A percentile compares a stretch with the other conserved stretches of the same genome.
Evolutionary conservation across 1,140 invertebrate genomes (phyloP).

Genomic region (Cydia amplana): DNA sequence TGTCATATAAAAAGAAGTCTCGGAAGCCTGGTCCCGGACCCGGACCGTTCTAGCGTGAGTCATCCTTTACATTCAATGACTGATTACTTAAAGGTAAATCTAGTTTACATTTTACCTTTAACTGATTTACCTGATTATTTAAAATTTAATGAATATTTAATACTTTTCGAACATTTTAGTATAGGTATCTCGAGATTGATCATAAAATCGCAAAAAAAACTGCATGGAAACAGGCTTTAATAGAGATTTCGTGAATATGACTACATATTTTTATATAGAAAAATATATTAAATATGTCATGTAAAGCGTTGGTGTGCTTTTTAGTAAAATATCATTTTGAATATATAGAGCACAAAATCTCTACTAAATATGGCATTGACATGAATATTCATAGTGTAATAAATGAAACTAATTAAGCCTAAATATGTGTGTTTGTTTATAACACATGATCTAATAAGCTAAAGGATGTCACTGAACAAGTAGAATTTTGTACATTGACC

Average conservation of each 20-base stretch:
- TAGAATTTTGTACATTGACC: too few species aligned
- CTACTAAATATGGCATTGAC: slow-evolving; percentile 8
- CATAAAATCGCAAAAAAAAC: slow-evolving; percentile 12
- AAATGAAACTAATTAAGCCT: too few species aligned
- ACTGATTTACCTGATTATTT: too few species aligned
- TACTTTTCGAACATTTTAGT: slow-evolving; percentile 32
- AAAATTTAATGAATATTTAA: slow-evolving; percentile 36
- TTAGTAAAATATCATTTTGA: slow-evolving; percentile 10
- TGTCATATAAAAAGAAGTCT: too few species aligned
- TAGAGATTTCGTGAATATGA: slow-evolving; percentile 32
- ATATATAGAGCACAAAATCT: slow-evolving; percentile 4
- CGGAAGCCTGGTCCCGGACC: too few species aligned
- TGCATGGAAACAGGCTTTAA: slow-evolving; percentile 32
- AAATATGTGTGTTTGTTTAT: too few species aligned
- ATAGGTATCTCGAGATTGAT: slow-evolving; percentile 17
- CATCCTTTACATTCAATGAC: not conserved
- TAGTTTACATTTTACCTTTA: not conserved
- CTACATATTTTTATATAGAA: slow-evolving; percentile 37
- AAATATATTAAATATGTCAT: slow-evolving; percentile 35
- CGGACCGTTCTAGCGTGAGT: too few species aligned
- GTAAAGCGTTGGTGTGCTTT: slow-evolving; percentile 25
- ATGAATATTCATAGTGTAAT: not conserved
- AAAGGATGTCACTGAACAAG: too few species aligned
- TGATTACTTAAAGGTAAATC: slow-evolving; percentile 2
- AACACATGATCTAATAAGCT: too few species aligned